Conservation (phyloP, 2,888 invertebrate genomes). For the Reticulitermes lucifugus region DNA sequence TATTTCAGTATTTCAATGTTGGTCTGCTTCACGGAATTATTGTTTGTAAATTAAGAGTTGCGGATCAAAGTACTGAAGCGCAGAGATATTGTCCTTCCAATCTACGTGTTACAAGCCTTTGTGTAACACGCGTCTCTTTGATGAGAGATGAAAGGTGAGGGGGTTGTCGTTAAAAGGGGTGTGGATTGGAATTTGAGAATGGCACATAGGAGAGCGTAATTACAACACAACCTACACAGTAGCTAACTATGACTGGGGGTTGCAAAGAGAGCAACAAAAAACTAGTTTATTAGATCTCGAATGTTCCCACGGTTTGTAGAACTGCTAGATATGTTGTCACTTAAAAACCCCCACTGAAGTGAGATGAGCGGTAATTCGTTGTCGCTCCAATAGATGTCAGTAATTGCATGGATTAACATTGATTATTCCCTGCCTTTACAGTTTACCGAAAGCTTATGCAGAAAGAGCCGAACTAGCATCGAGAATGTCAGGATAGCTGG, state of each 20-base stretch:
- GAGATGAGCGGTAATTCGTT: constrained; percentile 13
- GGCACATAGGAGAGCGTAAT: background rate
- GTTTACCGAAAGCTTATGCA: constrained; percentile 7
- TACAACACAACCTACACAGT: background rate
- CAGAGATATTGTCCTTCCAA: background rate
- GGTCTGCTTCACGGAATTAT: background rate
- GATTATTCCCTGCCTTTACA: constrained; percentile 2
- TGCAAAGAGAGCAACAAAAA: background rate
- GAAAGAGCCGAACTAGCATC: background rate
- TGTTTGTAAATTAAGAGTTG: background rate
- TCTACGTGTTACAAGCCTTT: background rate
- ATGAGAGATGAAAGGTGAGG: constrained; percentile 7
- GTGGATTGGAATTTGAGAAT: background rate
- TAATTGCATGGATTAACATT: background rate
- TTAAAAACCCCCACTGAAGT: background rate
- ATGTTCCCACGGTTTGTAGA: background rate
- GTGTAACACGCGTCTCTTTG: background rate
- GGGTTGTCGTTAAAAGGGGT: background rate
- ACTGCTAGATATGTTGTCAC: background rate
- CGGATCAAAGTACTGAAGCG: background rate
- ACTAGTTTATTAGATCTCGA: constrained; percentile 19
- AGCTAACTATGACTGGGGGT: background rate
- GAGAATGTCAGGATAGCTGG: background rate
- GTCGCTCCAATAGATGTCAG: constrained; percentile 23
- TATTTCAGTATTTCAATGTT: background rate